phyloP scores from a whole-genome alignment of 2,797 vertebrate species.

The Amazona finschi region DNA sequence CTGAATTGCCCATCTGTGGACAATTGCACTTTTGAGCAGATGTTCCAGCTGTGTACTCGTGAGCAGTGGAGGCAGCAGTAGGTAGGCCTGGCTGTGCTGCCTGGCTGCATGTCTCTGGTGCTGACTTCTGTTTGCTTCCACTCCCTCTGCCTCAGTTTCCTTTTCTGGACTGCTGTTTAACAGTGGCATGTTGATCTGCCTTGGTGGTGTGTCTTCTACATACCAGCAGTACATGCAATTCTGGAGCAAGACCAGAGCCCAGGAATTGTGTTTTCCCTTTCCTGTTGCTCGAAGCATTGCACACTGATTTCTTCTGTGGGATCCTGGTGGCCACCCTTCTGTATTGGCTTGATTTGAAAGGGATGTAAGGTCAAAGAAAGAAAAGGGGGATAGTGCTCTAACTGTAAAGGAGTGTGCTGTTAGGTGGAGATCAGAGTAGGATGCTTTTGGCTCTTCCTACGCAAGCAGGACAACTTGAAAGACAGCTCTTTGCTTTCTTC shows the following conservation, averaged over 20 bases:
- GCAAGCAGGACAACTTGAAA: neutral
- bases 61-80: neutral
- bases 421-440: neutral
- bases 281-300: neutral
- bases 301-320: neutral
- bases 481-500: neutral
- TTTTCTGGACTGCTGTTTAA: neutral
- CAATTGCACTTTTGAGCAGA: neutral
- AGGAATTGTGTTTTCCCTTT: neutral
- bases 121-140: neutral
- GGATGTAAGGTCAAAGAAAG: neutral
- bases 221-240: neutral
- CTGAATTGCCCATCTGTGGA: neutral
- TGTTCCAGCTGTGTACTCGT: rapidly evolving
- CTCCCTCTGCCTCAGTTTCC: neutral
- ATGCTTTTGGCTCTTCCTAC: neutral
- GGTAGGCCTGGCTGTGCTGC: neutral
- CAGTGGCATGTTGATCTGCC: neutral
- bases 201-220: neutral
- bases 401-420: neutral
- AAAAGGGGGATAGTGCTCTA: neutral
- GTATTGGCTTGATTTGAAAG: neutral
- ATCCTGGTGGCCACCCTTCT: neutral
- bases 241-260: neutral
- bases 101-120: neutral